Base-by-base conservation (phyloP, 2,888 invertebrate genomes). In the Tetheella fluctuosa region DNA sequence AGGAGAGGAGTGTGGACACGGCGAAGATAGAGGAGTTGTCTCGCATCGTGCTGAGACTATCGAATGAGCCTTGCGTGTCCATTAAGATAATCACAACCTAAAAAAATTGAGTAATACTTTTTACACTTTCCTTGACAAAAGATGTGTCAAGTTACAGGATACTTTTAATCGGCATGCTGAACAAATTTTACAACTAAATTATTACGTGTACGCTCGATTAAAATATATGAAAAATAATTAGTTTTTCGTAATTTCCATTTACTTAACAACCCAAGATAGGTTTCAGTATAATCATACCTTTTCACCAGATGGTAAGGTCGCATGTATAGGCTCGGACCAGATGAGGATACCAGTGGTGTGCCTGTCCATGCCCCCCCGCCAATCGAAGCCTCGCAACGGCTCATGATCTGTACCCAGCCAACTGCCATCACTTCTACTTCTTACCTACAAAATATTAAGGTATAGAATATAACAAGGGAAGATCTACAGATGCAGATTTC, bases 41-140 rank as follows among this genome's bases (percentile, higher is more conserved):
- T 65, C 97, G 95, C 28, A 99, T 97, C 12, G 98, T 98, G 70
- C 97, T 97, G 86, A 97, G 98, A 84, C 98, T 98, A 92, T 99
- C 99, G 92, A 99, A 99, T 54, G 98, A 97, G 65, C 98, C 97
- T 90, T 98, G 98, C n/a, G 98, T 98, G 85, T 98, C 94, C 76
- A 98, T 95, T 76, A 98, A 89, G 69, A 98, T 94, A 34, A 98
- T 95, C 60, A 97, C 98, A 59, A 98, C 95, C 95, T 96, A 85
- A 12, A 12, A 20, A 25, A 37, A 52, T 23, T 30, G 42, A 20
- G 20, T 7, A 20, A 10, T 48, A 20, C 17, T 4, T 7, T 42
- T 39, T 2, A 15, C 39, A 10, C 10, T 30, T 30, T 10, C 25
- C 6, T 25, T 25, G 25, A 2, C 6, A 25, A 25, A 25, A 25